A percentile compares a stretch with the other conserved stretches of the same genome.
phyloP scores from a whole-genome alignment of 2,797 vertebrate genomes.

The Arnoldichthys spilopterus region DNA sequence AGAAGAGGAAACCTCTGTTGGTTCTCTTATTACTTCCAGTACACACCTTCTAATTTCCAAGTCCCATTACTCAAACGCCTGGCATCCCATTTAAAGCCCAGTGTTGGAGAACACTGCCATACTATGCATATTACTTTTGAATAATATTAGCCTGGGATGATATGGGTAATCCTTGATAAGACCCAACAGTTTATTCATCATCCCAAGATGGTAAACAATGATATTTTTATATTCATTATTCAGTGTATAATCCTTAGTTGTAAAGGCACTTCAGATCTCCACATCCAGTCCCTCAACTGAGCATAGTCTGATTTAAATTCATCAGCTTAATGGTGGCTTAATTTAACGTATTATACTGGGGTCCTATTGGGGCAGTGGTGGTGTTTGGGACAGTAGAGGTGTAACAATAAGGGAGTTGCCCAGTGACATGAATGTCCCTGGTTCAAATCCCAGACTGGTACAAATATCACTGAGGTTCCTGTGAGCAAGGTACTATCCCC shows the following conservation, averaged over 20 bases:
- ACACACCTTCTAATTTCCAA: no score
- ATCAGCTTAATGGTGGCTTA: neutral
- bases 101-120: neutral
- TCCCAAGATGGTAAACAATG: neutral
- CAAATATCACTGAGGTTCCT: no score
- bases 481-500: no score
- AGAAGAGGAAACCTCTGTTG: neutral
- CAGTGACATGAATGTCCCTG: no score
- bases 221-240: neutral
- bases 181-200: neutral
- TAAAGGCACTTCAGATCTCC: neutral
- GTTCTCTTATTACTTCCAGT: neutral
- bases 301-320: no score
- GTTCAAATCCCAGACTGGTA: no score
- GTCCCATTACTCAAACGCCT: neutral
- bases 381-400: no score
- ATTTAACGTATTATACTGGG: no score
- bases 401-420: no score
- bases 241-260: neutral
- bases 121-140: neutral
- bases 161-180: neutral
- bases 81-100: neutral
- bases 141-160: neutral
- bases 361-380: no score
- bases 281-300: neutral